Evolutionary conservation across 2,888 invertebrate species (phyloP).

Genomic region (Nyleta sp.): DNA sequence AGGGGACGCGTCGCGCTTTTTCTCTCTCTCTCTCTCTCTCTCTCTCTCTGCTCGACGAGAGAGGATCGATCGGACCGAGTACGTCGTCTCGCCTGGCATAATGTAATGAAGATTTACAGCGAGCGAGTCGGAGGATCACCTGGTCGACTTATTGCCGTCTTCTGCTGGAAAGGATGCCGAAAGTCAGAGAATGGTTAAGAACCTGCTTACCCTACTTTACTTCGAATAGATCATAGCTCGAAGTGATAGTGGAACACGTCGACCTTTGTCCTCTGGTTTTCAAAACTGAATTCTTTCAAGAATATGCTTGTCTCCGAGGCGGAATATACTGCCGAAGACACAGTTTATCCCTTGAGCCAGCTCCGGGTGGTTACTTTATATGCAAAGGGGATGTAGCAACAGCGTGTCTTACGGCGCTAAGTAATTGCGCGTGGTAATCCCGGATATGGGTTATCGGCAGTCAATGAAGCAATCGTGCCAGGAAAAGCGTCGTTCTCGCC

Average conservation of each 20-base stretch:
- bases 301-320: background rate
- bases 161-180: no score
- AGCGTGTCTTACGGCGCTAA: conserved; percentile 71
- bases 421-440: conserved; percentile 77
- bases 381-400: conserved; percentile 73
- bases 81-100: conserved; percentile 60
- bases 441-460: conserved; percentile 76
- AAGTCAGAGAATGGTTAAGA: no score
- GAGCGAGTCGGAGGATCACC: conserved; percentile 73
- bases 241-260: no score
- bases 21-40: conserved; percentile 9
- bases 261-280: no score
- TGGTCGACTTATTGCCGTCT: conserved; percentile 74
- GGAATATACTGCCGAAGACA: background rate
- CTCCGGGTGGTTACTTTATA: conserved; percentile 71
- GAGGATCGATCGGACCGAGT: conserved; percentile 55
- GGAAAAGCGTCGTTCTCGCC: conserved; percentile 61
- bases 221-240: no score
- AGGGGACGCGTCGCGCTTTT: conserved; percentile 49
- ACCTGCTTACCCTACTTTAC: no score
- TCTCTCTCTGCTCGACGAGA: conserved; percentile 44
- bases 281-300: no score
- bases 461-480: conserved; percentile 61
- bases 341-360: conserved; percentile 28
- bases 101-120: conserved; percentile 78